Base-by-base conservation (phyloP, 2,888 invertebrate genomes). In the Zele albiditarsus region DNA sequence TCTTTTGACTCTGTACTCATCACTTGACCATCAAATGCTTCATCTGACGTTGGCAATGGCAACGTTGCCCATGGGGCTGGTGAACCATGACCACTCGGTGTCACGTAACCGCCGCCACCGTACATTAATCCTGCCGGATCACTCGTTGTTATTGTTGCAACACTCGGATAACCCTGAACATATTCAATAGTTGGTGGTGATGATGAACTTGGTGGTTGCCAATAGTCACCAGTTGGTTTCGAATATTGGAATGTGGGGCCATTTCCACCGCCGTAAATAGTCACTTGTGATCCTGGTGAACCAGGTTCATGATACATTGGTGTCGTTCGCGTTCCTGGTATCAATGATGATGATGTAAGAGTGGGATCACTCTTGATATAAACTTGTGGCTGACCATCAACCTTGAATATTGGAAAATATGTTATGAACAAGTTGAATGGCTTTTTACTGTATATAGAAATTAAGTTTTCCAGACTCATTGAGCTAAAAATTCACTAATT, bases 301-400 rank as follows among this genome's bases (percentile, higher is more conserved):
- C 89, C 88, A 71, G 91, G 90, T 73, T 92, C 92, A 84, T 92
- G 92, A 3, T 89, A 88, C 2, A 92, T 90, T 53, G 90, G 91
- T 70, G 91, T 91, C 3, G 88, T 86, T 60, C 91, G 90, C 69
- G 83, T 83, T 25, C 88, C 87, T 63, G 88, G 88, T 78, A 92
- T 86, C 79, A 93, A 89, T n/a, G 91, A 91, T 0, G 93, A 92
- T 0, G 94, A 92, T 0, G 92, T 92, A 68, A 94, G 89, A 65
- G 93, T 93, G n/a, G 94, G 94, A 86, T 94, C 94, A 76, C 91
- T 91, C 80, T 93, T 92, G 86, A 92, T 93, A 84, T 93, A 90
- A 75, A 93, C 90, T 81, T 91, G 91, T 2, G 90, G 90, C 0
- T 93, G 92, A 0, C 87, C 82, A 58, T 89, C 89, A 27, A 87